These are phyloP conservation scores for Holothuria glaberrima DNA, from an alignment of 35 echinoderm and acorn worm genomes.

Conservation along the genomic window DNA sequence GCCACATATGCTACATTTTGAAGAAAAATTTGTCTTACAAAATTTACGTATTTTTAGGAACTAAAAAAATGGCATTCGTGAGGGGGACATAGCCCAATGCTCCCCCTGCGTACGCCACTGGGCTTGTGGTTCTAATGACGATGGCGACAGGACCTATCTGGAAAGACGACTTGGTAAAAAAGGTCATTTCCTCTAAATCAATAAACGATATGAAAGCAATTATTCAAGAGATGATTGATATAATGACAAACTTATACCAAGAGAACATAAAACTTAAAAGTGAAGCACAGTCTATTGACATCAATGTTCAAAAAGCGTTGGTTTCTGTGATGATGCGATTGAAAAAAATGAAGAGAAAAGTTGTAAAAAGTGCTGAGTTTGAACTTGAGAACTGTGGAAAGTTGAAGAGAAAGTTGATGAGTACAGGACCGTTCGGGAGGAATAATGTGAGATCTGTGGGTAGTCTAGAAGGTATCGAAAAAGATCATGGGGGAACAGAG, in stretches of 20 bases:
- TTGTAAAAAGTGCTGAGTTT: neutral
- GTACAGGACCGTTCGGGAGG: neutral
- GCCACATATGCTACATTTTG: too few relatives aligned
- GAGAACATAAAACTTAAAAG: neutral
- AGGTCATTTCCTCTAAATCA: neutral
- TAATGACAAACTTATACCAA: neutral
- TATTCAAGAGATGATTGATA: neutral
- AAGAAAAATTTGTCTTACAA: too few relatives aligned
- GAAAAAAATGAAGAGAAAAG: neutral
- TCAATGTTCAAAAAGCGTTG: neutral
- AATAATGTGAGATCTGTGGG: slow-evolving; percentile 12
- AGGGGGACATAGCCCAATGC: too few relatives aligned
- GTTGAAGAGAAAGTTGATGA: neutral
- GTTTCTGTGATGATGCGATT: neutral
- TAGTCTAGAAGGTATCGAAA: neutral
- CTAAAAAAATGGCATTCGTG: too few relatives aligned
- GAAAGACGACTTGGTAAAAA: too few relatives aligned
- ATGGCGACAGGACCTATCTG: too few relatives aligned
- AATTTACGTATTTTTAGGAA: too few relatives aligned
- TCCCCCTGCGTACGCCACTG: too few relatives aligned
- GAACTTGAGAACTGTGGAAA: neutral
- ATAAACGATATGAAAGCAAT: neutral
- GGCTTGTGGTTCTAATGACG: too few relatives aligned
- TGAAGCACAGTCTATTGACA: neutral
- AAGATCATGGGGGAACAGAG: slow-evolving; percentile 4